phyloP scores from a whole-genome alignment of 2,888 invertebrate species.

The Scaptomyza tumidula region DNA sequence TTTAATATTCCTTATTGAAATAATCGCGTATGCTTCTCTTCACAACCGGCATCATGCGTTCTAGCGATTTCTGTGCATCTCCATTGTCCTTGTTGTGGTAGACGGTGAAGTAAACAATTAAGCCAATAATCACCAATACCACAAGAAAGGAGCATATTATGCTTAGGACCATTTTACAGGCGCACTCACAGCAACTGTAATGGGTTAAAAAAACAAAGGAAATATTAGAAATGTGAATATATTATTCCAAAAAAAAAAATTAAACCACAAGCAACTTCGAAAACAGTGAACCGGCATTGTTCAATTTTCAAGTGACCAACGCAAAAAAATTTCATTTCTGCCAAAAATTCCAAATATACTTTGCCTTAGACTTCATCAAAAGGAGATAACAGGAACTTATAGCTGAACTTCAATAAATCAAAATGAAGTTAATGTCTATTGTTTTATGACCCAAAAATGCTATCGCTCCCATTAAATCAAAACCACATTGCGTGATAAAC shows the following conservation, averaged over 20 bases:
- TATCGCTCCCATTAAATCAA: background rate
- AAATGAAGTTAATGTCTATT: background rate
- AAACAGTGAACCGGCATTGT: background rate
- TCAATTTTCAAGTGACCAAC: background rate
- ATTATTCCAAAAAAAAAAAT: background rate
- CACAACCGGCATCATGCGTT: conserved; percentile 57
- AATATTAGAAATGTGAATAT: background rate
- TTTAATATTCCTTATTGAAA: conserved; percentile 64
- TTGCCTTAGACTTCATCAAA: background rate
- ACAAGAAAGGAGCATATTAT: conserved; percentile 71
- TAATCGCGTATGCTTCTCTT: conserved; percentile 76
- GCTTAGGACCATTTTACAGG: conserved; percentile 77
- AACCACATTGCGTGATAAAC: background rate
- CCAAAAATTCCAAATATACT: background rate
- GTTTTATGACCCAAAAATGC: background rate
- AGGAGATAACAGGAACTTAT: background rate
- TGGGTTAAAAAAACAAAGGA: background rate
- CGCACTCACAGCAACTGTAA: conserved; percentile 82
- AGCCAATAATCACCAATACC: conserved; percentile 75
- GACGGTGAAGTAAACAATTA: conserved; percentile 82
- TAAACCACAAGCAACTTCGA: background rate
- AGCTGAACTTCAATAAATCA: background rate
- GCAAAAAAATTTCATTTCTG: background rate
- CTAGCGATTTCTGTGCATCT: conserved; percentile 43
- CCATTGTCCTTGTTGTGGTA: conserved; percentile 73